These are phyloP conservation scores for Gerosis bhagava DNA, from an alignment of 2,888 invertebrate genomes.

Conservation along the genomic window DNA sequence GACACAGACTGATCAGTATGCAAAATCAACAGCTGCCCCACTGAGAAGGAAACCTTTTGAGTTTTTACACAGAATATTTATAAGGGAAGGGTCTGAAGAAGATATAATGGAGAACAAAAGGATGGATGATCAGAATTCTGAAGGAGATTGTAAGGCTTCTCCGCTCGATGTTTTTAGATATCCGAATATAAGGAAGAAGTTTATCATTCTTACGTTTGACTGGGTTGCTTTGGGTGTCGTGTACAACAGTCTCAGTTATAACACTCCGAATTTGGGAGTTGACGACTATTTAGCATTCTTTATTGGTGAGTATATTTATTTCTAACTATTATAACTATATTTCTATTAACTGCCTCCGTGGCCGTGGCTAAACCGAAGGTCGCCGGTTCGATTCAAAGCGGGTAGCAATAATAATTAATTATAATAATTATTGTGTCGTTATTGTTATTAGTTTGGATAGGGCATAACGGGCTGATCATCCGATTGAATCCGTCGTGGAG, in stretches of 20 bases:
- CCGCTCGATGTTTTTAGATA: conserved; percentile 84
- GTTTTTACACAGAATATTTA: conserved; percentile 58
- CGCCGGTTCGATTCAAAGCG: too few relatives aligned
- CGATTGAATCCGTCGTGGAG: too few relatives aligned
- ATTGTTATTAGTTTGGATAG: too few relatives aligned
- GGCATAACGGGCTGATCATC: too few relatives aligned
- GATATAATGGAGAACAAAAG: conserved; percentile 57
- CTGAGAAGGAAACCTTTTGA: conserved; percentile 65
- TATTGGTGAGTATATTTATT: conserved; percentile 75
- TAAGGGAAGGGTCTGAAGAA: conserved; percentile 52
- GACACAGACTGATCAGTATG: conserved; percentile 54
- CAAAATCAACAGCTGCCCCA: conserved; percentile 50
- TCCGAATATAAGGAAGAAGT: conserved; percentile 86
- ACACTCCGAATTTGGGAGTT: conserved; percentile 85
- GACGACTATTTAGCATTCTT: conserved; percentile 87
- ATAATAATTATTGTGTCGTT: too few relatives aligned
- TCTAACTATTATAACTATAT: too few relatives aligned
- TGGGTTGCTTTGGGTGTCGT: conserved; percentile 87
- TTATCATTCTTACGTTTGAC: conserved; percentile 84
- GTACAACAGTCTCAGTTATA: conserved; percentile 86
- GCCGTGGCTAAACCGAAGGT: too few relatives aligned
- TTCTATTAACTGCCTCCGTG: too few relatives aligned
- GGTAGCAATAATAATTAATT: too few relatives aligned
- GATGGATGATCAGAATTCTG: conserved; percentile 71
- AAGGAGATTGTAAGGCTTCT: conserved; percentile 79